Percentiles rank a stretch among this genome's conserved stretches.
Evolutionary conservation across 2,113 vertebrate genomes (phyloP).

Genomic region (Heterocephalus glaber): DNA sequence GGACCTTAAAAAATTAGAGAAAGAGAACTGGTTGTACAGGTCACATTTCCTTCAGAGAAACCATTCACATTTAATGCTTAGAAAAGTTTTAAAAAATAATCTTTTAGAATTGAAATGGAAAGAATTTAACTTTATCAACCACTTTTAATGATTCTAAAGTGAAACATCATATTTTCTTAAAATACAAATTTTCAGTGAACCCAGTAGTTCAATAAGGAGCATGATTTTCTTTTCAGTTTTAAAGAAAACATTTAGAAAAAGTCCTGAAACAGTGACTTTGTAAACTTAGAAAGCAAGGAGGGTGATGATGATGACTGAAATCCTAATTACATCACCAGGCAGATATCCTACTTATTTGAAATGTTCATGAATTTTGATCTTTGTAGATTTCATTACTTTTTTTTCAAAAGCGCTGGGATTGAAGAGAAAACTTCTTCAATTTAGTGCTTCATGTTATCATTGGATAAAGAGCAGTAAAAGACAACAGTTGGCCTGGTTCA

Average conservation of each 20-base stretch:
- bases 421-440: constrained; percentile 71
- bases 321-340: constrained; percentile 52
- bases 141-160: constrained; percentile 21
- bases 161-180: background rate
- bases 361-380: constrained; percentile 58
- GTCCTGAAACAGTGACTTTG: background rate
- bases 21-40: constrained; percentile 70
- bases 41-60: constrained; percentile 74
- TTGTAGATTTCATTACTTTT: constrained; percentile 67
- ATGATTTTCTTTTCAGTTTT: constrained; percentile 24
- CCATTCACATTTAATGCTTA: constrained; percentile 53
- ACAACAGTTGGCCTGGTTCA: constrained; percentile 97
- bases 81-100: constrained; percentile 33
- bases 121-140: constrained; percentile 61
- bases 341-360: constrained; percentile 61
- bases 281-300: constrained; percentile 7
- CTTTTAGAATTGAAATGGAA: constrained; percentile 58
- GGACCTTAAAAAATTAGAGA: constrained; percentile 61
- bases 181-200: constrained; percentile 31
- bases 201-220: background rate
- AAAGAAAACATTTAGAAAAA: constrained; percentile 22
- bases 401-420: constrained; percentile 36
- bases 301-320: constrained; percentile 52
- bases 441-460: constrained; percentile 83
- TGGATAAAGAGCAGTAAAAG: constrained; percentile 84